Percentiles rank a stretch among this genome's conserved stretches.
Evolutionary conservation across 2,888 invertebrate genomes (phyloP).

Genomic region (Dexiosoma caninum): DNA sequence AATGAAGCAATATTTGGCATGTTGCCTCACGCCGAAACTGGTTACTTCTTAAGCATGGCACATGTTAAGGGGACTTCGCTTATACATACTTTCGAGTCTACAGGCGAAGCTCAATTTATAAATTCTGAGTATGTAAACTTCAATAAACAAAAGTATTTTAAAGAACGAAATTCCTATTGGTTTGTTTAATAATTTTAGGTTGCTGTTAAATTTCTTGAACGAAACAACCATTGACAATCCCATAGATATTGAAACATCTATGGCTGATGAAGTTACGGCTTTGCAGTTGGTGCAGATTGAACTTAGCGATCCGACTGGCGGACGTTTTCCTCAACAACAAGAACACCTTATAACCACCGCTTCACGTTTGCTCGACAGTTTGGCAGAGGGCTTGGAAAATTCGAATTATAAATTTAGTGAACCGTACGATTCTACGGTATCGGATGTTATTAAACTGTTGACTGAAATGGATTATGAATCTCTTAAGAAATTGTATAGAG

Average conservation of each 20-base stretch:
- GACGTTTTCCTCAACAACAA: constrained; percentile 75
- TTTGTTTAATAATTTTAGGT: constrained; percentile 64
- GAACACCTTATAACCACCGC: constrained; percentile 73
- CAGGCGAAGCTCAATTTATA: constrained; percentile 77
- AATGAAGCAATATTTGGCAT: constrained; percentile 76
- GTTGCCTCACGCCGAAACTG: constrained; percentile 74
- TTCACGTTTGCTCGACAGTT: constrained; percentile 71
- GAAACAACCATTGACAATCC: constrained; percentile 76
- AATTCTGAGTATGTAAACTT: constrained; percentile 73
- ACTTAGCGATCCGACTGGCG: constrained; percentile 76
- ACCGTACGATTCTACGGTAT: constrained; percentile 76
- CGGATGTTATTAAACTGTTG: constrained; percentile 75
- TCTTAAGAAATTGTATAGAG: constrained; percentile 79
- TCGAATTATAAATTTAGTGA: constrained; percentile 76
- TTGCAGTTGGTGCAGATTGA: constrained; percentile 73
- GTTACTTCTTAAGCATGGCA: constrained; percentile 75
- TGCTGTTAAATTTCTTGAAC: constrained; percentile 73
- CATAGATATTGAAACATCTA: constrained; percentile 77
- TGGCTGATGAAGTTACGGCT: constrained; percentile 72
- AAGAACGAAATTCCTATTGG: no score
- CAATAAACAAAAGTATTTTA: not conserved
- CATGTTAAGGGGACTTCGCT: constrained; percentile 77
- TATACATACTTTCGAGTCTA: constrained; percentile 77
- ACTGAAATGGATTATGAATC: constrained; percentile 77
- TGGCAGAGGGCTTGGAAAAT: constrained; percentile 77